Evolutionary conservation across 2,113 vertebrate genomes (phyloP).

Genomic region (Grammatotria lemairii): DNA sequence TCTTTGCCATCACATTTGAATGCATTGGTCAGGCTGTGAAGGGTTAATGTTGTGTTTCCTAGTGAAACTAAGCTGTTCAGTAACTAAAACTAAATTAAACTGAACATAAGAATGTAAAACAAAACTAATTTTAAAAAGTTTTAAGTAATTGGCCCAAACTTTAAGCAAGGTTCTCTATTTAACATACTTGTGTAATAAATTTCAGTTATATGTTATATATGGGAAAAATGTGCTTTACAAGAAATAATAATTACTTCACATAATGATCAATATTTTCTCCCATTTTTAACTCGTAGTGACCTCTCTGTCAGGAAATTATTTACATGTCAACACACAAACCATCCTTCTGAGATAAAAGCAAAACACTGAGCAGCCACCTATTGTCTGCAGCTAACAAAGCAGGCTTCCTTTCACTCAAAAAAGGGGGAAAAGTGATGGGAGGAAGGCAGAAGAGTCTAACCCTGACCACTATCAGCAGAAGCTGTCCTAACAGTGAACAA

Average conservation of each 20-base stretch:
- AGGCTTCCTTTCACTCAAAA: not conserved
- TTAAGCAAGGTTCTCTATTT: not conserved
- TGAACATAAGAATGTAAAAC: not conserved
- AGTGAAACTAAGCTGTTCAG: not conserved
- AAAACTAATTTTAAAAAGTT: not conserved
- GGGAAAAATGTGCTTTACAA: fast-evolving
- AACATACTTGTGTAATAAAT: not conserved
- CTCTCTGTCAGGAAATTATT: constrained; percentile 14
- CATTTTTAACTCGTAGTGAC: not conserved
- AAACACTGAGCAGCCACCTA: not conserved
- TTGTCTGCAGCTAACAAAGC: constrained; percentile 12
- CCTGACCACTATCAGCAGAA: not conserved
- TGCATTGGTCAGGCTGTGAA: not conserved
- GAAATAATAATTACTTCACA: not conserved
- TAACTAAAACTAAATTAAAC: not conserved
- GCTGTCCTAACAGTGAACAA: not conserved
- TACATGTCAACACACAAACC: constrained; percentile 28
- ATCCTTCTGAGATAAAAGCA: not conserved
- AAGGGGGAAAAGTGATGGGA: fast-evolving
- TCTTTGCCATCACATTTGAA: not conserved
- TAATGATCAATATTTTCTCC: not conserved
- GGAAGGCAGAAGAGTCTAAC: not conserved
- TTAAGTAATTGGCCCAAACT: not conserved
- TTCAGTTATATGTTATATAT: not conserved
- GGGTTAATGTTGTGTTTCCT: not conserved